phyloP scores from a whole-genome alignment of 2,797 vertebrate genomes.

The Eospalax fontanierii region DNA sequence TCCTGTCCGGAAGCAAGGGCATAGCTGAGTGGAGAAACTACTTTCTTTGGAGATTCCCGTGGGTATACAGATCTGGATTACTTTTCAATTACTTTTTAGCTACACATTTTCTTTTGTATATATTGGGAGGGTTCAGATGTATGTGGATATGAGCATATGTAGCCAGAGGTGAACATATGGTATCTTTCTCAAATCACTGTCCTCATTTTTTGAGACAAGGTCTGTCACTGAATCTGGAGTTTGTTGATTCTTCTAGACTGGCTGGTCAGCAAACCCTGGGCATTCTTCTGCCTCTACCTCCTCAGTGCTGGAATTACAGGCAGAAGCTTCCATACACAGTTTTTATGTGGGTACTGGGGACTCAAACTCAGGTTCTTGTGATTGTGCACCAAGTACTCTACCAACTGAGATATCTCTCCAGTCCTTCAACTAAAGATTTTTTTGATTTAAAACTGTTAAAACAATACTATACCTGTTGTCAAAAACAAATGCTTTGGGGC shows the following conservation, averaged over 20 bases:
- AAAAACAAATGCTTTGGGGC: background rate
- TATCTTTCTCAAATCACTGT: background rate
- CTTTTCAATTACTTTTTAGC: constrained; percentile 54
- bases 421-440: background rate
- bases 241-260: background rate
- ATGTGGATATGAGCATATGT: background rate
- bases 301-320: too few species aligned
- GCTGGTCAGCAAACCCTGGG: background rate
- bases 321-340: too few species aligned
- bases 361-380: too few species aligned
- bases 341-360: background rate
- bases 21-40: background rate
- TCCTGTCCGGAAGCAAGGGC: background rate
- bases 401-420: background rate
- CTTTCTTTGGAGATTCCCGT: background rate
- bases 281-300: background rate
- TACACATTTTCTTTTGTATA: background rate
- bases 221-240: background rate
- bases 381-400: too few species aligned
- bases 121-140: background rate
- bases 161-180: background rate
- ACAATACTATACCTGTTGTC: background rate
- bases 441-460: constrained; percentile 25
- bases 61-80: background rate
- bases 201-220: background rate